Evolutionary conservation across 2,797 vertebrate species (phyloP).

Genomic region (Clamator glandarius): DNA sequence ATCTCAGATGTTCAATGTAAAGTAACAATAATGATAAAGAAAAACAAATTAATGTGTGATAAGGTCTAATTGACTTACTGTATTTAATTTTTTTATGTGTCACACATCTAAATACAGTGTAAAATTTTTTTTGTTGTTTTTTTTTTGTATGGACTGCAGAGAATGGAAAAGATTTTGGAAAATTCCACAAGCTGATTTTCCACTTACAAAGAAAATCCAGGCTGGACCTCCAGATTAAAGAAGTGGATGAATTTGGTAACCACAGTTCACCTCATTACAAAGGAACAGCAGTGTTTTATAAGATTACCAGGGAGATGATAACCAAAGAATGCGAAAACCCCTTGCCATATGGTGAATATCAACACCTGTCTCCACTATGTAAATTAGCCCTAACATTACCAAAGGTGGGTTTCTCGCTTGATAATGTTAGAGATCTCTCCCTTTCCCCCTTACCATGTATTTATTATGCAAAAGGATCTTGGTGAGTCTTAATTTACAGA

Average conservation of each 20-base stretch:
- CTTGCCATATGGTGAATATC: slow-evolving; percentile 19
- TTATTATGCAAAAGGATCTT: not conserved
- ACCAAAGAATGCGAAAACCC: slow-evolving; percentile 64
- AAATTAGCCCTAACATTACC: slow-evolving; percentile 86
- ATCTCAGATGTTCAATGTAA: not conserved
- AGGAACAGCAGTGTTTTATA: slow-evolving; percentile 82
- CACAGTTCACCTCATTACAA: slow-evolving; percentile 90
- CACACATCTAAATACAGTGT: not conserved
- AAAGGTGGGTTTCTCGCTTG: slow-evolving; percentile 77
- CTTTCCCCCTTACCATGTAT: not conserved
- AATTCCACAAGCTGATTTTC: slow-evolving; percentile 80
- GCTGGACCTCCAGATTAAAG: slow-evolving; percentile 80
- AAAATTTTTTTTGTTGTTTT: too few species aligned
- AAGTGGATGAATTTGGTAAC: slow-evolving; percentile 88
- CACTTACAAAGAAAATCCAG: slow-evolving; percentile 84
- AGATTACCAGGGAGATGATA: slow-evolving; percentile 78
- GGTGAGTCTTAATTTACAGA: not conserved
- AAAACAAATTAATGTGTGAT: not conserved
- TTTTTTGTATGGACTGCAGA: slow-evolving; percentile 44
- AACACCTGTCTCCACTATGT: slow-evolving; percentile 80
- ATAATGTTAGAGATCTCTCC: not conserved
- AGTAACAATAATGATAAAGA: not conserved
- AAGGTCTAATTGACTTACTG: not conserved
- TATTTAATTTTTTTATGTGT: not conserved
- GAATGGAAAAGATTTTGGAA: slow-evolving; percentile 69